Base-by-base conservation (phyloP, 2,888 invertebrate genomes). In the Coelogynopora nodosa region DNA sequence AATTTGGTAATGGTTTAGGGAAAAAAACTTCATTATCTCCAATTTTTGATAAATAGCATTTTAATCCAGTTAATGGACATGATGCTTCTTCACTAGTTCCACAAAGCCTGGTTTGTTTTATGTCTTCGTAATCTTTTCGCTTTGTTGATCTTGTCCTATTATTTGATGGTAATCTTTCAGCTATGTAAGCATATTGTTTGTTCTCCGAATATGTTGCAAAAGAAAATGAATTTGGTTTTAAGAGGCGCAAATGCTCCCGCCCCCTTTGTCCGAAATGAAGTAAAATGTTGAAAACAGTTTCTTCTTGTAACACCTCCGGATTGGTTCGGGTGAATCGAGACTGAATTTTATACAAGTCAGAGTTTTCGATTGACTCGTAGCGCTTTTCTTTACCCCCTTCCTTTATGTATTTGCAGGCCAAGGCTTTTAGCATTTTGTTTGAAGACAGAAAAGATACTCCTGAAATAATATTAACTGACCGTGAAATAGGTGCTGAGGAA, bases 261-360 rank as follows among this genome's bases (percentile, higher is more conserved):
- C 49, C 49, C 49, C 49, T 49, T 49, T 49, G 49, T 49, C 49
- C 49, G 49, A 49, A 49, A 49, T 13, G 18, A 18, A 49, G 18
- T 49, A 74, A 23, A 74, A 74, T 23, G 74, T 74, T 74, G 74
- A 74, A 74, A 74, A 74, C 74, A 74, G 23, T 74, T 74, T 74
- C 74, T 74, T 74, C 74, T 74, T 74, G 23, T 26, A 74, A 74
- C 18, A 74, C 74, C 74, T 23, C 74, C 74, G 74, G 74, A 74
- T 74, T 74, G 23, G 23, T 74, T 74, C 74, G 74, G 27, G 74
- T 74, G 23, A 74, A 74, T 74, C 74, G 74, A 74, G 74, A 74
- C 74, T 74, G 74, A 74, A 74, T 74, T 74, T 74, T 74, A 74
- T 74, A 74, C 74, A 74, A 74, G 74, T 74, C 74, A 13, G 74